Evolutionary conservation across 1,140 invertebrate species (phyloP).

Genomic region (Contarinia nasturtii): DNA sequence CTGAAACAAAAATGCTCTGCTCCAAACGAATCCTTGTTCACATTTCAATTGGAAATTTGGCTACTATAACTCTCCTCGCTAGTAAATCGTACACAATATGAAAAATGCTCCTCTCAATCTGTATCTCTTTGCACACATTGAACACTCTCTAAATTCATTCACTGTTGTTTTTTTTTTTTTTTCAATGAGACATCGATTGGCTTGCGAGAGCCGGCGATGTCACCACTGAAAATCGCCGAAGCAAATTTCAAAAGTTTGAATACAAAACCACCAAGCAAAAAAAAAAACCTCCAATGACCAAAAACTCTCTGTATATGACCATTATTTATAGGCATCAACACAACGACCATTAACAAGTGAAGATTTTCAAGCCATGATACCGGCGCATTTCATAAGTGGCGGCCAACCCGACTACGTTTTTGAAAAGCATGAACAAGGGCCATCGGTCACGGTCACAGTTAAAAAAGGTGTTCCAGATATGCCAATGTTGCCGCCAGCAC

Average conservation of each 20-base stretch:
- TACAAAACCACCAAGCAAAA: no score
- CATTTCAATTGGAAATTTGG: constrained; percentile 1
- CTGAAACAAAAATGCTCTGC: not conserved
- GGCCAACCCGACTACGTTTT: constrained; percentile 21
- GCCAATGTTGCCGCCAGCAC: constrained; percentile 58
- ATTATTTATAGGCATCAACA: constrained; percentile 28
- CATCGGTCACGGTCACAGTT: constrained; percentile 47
- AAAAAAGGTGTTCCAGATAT: constrained; percentile 42
- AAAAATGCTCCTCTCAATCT: not conserved
- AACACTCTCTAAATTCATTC: constrained; percentile 5
- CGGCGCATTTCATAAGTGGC: constrained; percentile 60
- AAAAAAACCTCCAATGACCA: constrained; percentile 2
- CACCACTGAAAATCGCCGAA: no score
- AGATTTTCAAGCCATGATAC: constrained; percentile 86
- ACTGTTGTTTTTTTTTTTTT: constrained; percentile 2
- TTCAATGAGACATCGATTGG: no score
- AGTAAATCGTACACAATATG: no score
- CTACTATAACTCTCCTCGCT: not conserved
- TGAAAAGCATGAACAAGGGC: constrained; percentile 23
- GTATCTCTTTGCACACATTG: constrained; percentile 4
- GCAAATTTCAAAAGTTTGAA: no score
- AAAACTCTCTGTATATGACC: not conserved
- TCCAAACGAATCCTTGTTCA: not conserved
- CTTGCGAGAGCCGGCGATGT: no score
- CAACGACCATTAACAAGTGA: constrained; percentile 72